Evolutionary conservation across 2,113 vertebrate genomes (phyloP), one percentile per base, ranked within the genome.

Genomic region (Holacanthus passer): DNA sequence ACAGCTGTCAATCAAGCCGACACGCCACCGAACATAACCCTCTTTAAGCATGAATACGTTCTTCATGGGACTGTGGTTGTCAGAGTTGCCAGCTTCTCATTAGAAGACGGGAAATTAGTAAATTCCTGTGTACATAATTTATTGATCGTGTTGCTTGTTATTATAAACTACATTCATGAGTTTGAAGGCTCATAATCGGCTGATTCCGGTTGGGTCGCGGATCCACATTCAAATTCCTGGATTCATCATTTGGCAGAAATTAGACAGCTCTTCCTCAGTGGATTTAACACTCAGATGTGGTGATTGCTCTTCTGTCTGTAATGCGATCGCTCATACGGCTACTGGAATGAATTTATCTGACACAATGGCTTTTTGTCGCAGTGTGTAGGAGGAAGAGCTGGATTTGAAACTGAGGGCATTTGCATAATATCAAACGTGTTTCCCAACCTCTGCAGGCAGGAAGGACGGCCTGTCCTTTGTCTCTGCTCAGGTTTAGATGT

Each of bases 1-100:
- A 77, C 64, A 60, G 45, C 66, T 79, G 56, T 62, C 76, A 70
- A 2, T 79, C 66, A 70, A 63, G n/a, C 45, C 24, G 14, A 41
- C 56, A 59, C 41, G 4, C 7, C 75, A 68, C 10, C 31, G 12
- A 60, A 62, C 13, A 35, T 20, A 50, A 52, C 6, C n/a, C 32
- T n/a, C 32, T 29, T 29, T 47, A 43, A 59, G 39, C n/a, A 12
- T 60, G 4, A 31, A 52, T 62, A 3, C 58, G 64, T 29, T 37
- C 19, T 24, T 53, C 62, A 32, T 7, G 47, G 1, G 11, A 16
- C 9, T 67, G 22, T 35, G 24, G 3, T 32, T 11, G 32, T 41
- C 60, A 39, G 37, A 70, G 22, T n/a, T 20, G 22, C 16, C 35
- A 17, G 12, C 47, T 8, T 0, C 39, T 60, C 53, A 72, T 72